Conservation (phyloP, 2,888 invertebrate genomes). For the Agrotis clavis region DNA sequence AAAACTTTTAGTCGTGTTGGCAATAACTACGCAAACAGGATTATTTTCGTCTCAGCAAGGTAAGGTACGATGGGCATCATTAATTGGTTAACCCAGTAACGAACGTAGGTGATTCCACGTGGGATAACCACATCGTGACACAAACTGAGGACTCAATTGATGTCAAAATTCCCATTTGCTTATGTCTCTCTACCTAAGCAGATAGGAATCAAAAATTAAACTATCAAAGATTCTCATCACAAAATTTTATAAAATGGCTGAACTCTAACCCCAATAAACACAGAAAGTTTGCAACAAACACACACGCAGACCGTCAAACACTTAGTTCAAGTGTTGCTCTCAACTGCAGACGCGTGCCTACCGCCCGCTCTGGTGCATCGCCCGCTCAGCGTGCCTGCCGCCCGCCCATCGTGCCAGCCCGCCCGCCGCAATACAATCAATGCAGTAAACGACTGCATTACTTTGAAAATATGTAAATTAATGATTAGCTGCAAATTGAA, state of each 20-base stretch:
- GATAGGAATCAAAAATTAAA: no score
- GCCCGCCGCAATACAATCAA: conserved; percentile 25
- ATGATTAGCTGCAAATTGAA: not conserved
- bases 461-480: not conserved
- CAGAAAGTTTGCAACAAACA: conserved; percentile 21
- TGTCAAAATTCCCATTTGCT: no score
- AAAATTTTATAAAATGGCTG: not conserved
- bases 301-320: conserved; percentile 31
- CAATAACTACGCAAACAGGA: no score
- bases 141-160: no score
- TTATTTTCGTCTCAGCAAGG: no score
- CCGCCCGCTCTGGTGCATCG: conserved; percentile 30
- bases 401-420: not conserved
- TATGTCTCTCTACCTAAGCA: no score
- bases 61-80: no score
- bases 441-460: conserved; percentile 17
- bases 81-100: no score
- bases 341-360: conserved; percentile 49
- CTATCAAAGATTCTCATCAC: not conserved
- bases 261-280: not conserved
- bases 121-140: no score
- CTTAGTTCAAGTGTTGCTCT: conserved; percentile 38
- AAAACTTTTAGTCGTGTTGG: no score
- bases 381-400: conserved; percentile 15
- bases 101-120: no score